Percentiles rank a stretch among this genome's conserved stretches.
phyloP scores from a whole-genome alignment of 2,888 invertebrate species.

The Drosophila multiciliata region DNA sequence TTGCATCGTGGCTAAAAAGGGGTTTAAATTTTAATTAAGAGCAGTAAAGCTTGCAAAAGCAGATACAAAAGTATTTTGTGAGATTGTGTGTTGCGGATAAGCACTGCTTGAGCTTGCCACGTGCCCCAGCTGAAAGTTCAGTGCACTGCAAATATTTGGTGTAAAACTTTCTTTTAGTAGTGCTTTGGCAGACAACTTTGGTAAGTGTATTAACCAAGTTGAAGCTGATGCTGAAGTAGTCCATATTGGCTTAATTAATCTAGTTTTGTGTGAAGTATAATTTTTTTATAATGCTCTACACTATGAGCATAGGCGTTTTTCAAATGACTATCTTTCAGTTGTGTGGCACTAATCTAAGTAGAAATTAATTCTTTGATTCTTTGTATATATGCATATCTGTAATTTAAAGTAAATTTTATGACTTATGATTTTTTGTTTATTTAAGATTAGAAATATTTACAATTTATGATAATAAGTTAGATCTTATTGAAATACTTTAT shows the following conservation, averaged over 20 bases:
- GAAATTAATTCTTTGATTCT: background rate
- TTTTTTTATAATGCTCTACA: conserved; percentile 14
- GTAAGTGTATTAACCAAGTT: conserved; percentile 44
- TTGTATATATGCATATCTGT: too few species aligned
- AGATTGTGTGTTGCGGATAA: background rate
- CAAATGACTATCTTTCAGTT: background rate
- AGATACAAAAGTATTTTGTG: conserved; percentile 31
- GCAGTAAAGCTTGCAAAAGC: conserved; percentile 11
- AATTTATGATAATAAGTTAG: background rate
- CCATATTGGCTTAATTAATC: conserved; percentile 70
- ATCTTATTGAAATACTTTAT: too few species aligned
- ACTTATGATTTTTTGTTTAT: background rate
- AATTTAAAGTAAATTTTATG: background rate
- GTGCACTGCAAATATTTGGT: conserved; percentile 23
- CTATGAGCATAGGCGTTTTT: background rate
- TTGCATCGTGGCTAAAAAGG: background rate
- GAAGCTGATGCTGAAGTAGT: conserved; percentile 27
- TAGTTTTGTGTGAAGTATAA: conserved; percentile 37
- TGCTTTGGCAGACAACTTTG: conserved; percentile 19
- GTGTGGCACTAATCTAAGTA: background rate
- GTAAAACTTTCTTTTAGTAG: conserved; percentile 46
- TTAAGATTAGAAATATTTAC: background rate
- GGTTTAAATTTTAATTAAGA: conserved; percentile 56
- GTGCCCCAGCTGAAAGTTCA: conserved; percentile 38
- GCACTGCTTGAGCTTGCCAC: conserved; percentile 25